Percentiles rank a stretch among this genome's conserved stretches.
Conservation (phyloP, 2,888 invertebrate genomes). For the Parnassius glacialis region DNA sequence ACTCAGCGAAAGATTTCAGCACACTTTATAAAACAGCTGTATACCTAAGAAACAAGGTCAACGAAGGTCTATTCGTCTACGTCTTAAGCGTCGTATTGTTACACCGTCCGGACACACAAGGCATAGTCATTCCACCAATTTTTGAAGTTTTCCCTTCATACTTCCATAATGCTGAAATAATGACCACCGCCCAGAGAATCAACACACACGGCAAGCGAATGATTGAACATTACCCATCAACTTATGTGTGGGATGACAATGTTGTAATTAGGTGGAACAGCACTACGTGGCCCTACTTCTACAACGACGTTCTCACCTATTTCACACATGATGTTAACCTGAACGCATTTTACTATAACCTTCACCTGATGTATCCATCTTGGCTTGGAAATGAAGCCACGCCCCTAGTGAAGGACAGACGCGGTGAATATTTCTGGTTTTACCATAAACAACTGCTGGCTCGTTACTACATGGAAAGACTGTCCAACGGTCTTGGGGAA, state of each 20-base stretch:
- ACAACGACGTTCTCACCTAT: slow-evolving; percentile 82
- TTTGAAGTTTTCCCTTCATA: slow-evolving; percentile 87
- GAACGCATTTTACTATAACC: slow-evolving; percentile 84
- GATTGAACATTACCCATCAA: slow-evolving; percentile 53
- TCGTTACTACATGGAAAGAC: slow-evolving; percentile 88
- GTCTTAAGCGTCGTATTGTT: slow-evolving; percentile 82
- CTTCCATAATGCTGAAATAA: slow-evolving; percentile 85
- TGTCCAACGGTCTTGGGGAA: slow-evolving; percentile 85
- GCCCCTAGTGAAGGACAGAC: slow-evolving; percentile 76
- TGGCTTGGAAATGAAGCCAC: slow-evolving; percentile 82
- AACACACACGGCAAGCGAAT: slow-evolving; percentile 59
- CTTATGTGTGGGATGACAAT: slow-evolving; percentile 64
- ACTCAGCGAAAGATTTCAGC: slow-evolving; percentile 85
- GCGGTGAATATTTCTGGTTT: slow-evolving; percentile 84
- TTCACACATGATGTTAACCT: slow-evolving; percentile 87
- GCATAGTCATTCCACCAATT: slow-evolving; percentile 84
- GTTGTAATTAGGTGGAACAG: slow-evolving; percentile 83
- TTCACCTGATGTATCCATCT: slow-evolving; percentile 82
- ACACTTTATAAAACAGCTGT: slow-evolving; percentile 86
- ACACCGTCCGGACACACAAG: slow-evolving; percentile 83
- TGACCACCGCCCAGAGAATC: slow-evolving; percentile 84
- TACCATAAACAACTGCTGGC: slow-evolving; percentile 85
- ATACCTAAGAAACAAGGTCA: slow-evolving; percentile 84
- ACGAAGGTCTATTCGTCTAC: slow-evolving; percentile 86
- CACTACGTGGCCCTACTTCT: slow-evolving; percentile 77